Conservation (phyloP, 1,140 invertebrate genomes). For the Anastrepha ludens region DNA sequence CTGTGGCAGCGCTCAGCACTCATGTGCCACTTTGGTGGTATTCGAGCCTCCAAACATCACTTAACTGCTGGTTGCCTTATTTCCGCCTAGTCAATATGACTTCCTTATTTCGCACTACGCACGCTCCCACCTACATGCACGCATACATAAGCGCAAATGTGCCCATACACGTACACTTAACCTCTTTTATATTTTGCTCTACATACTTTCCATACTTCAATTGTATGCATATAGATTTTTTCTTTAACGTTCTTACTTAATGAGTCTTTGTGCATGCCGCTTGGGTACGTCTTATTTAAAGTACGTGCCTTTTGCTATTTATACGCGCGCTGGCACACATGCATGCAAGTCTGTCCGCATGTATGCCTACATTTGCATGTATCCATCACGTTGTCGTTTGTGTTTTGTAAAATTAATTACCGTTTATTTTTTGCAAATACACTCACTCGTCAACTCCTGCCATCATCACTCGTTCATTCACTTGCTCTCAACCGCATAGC, state of each 20-base stretch:
- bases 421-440: constrained; percentile 16
- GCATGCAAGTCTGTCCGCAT: not conserved
- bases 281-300: constrained; percentile 12
- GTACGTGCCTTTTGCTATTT: constrained; percentile 26
- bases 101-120: not conserved
- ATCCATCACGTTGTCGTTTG: not conserved
- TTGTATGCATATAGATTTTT: not conserved
- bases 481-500: not conserved
- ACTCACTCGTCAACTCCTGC: not conserved
- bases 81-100: not conserved
- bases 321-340: not conserved
- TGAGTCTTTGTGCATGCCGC: constrained; percentile 32
- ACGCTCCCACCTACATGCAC: not conserved
- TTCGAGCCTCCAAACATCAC: not conserved
- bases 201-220: constrained; percentile 9
- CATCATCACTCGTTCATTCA: constrained; percentile 12
- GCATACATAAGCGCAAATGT: not conserved
- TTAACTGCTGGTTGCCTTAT: too few relatives aligned
- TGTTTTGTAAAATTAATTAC: constrained; percentile 52
- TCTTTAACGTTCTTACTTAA: not conserved
- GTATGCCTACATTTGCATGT: not conserved
- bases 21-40: not conserved
- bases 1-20: not conserved
- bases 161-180: not conserved
- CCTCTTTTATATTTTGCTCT: not conserved